Base-by-base conservation (phyloP, 2,797 vertebrate genomes). In the Amazona ochrocephala region DNA sequence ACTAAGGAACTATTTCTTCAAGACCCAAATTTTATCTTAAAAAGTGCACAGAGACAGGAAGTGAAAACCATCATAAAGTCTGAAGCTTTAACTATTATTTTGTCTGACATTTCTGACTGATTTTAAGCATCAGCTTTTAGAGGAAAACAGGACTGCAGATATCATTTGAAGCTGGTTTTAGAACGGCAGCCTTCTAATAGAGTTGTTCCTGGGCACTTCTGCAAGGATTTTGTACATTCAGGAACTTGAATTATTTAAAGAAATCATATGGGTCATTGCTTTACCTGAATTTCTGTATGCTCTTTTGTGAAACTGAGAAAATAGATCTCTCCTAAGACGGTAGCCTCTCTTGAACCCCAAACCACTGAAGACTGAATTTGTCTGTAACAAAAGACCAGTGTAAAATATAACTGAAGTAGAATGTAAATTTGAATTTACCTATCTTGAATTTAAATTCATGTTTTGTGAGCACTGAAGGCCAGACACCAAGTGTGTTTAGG, bases 41-140 rank as follows among this genome's bases (percentile, higher is more conserved):
- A 79, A 90, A 68, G 41, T 32, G 26, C 0, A 23, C 0, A 51
- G 65, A 58, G n/a, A 58, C 89, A 83, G 22, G 45, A 61, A 75
- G 42, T 2, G 71, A 88, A 95, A 93, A 22, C 37, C 86, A 21
- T 29, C 45, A 74, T 32, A 58, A 84, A 89, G 18, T 93, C 68
- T 91, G 81, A 92, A 84, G 67, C 45, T 82, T 92, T 82, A 89
- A 72, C 39, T 85, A 51, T 79, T 87, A 67, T 84, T 84, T 41
- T 81, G 23, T 84, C 82, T 94, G 89, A 87, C 73, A 70, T 90
- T 94, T 93, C 65, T 95, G 45, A 77, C 54, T 90, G 74, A 68
- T 90, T 93, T 82, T 87, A 84, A 87, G 64, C 56, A 84, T 17
- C 48, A 87, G 26, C 50, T 89, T 93, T 94, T 87, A 92, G 48